phyloP scores from a whole-genome alignment of 2,113 vertebrate species.

The Vicugna pacos region DNA sequence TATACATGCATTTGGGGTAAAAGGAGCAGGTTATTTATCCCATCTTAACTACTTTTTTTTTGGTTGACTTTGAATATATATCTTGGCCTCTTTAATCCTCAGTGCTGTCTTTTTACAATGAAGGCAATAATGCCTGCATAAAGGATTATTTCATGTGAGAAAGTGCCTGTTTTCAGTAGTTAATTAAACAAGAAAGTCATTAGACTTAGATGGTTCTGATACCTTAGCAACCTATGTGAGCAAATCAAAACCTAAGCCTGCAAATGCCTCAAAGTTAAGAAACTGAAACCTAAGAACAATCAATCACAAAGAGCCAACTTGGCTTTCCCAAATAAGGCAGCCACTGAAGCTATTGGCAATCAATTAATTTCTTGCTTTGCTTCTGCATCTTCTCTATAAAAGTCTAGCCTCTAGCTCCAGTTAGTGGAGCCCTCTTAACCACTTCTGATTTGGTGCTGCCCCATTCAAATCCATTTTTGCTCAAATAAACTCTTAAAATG shows the following conservation, averaged over 20 bases:
- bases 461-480: not conserved
- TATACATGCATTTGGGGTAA: not conserved
- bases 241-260: not conserved
- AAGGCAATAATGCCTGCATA: not conserved
- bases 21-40: not conserved
- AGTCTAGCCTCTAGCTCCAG: not conserved
- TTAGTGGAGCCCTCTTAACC: not conserved
- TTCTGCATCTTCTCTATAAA: not conserved
- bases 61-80: not conserved
- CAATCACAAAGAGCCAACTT: not conserved
- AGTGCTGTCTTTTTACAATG: not conserved
- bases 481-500: not conserved
- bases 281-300: not conserved
- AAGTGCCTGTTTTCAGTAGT: not conserved
- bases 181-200: not conserved
- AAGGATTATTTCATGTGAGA: not conserved
- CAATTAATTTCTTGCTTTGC: not conserved
- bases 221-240: not conserved
- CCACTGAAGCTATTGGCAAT: not conserved
- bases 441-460: not conserved
- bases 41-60: not conserved
- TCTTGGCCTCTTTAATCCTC: not conserved
- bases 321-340: not conserved
- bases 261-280: not conserved
- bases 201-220: not conserved